Percentiles rank a stretch among this genome's conserved stretches.
phyloP scores from a whole-genome alignment of 2,888 invertebrate genomes.

The Rhingia rostrata region DNA sequence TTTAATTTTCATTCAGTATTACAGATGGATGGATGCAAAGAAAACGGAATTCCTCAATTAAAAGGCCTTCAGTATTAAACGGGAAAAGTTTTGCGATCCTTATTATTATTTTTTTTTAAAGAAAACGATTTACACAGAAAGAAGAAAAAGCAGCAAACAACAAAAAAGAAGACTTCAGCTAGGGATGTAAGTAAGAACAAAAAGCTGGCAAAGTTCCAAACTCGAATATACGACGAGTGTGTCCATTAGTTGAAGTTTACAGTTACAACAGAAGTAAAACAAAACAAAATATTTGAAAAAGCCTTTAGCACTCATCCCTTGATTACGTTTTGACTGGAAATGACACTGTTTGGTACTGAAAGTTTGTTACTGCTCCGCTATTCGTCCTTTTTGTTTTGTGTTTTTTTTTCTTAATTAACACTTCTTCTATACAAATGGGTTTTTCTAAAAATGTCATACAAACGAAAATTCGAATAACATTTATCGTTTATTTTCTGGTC shows the following conservation, averaged over 20 bases:
- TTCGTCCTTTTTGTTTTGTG: background rate
- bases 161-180: slow-evolving; percentile 2
- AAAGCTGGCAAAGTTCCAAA: slow-evolving; percentile 66
- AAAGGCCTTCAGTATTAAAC: slow-evolving; percentile 40
- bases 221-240: slow-evolving; percentile 34
- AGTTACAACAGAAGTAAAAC: background rate
- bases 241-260: slow-evolving; percentile 59
- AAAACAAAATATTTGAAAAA: background rate
- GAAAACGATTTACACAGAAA: slow-evolving; percentile 25
- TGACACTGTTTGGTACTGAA: background rate
- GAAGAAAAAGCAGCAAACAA: background rate
- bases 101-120: background rate
- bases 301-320: slow-evolving; percentile 53
- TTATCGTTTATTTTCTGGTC: slow-evolving; percentile 15
- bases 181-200: slow-evolving; percentile 47
- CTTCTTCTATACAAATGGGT: slow-evolving; percentile 29
- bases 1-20: slow-evolving; percentile 15
- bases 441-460: slow-evolving; percentile 10
- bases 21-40: slow-evolving; percentile 1
- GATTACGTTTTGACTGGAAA: slow-evolving; percentile 30
- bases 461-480: slow-evolving; percentile 40
- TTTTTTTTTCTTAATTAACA: slow-evolving; percentile 53
- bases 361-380: background rate
- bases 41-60: slow-evolving; percentile 20
- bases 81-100: slow-evolving; percentile 35